phyloP scores from a whole-genome alignment of 1,140 invertebrate species.

The Cataglyphis hispanica region DNA sequence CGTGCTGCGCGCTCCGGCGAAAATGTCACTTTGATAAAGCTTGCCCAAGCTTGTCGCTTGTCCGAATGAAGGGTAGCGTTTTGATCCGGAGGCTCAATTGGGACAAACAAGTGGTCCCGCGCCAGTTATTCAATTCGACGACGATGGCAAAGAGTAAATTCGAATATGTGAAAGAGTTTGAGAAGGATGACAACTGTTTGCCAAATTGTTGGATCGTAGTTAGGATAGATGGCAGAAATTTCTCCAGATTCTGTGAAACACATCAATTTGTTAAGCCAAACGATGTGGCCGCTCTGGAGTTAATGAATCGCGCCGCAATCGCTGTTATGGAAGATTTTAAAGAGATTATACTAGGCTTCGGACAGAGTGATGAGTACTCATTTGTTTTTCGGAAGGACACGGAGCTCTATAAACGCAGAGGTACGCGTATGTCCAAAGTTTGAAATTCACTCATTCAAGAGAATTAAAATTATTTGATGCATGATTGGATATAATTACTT shows the following conservation, averaged over 20 bases:
- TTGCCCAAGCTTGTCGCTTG: no score
- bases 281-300: constrained; percentile 92
- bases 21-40: constrained; percentile 36
- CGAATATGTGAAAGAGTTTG: constrained; percentile 95
- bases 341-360: constrained; percentile 95
- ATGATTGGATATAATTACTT: neutral
- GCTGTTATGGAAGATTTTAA: constrained; percentile 95
- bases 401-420: constrained; percentile 92
- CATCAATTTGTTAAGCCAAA: constrained; percentile 98
- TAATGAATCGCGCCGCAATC: constrained; percentile 96
- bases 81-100: constrained; percentile 53
- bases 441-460: neutral
- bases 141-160: constrained; percentile 93
- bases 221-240: constrained; percentile 96
- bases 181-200: constrained; percentile 92
- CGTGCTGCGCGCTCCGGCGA: neutral
- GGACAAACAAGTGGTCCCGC: constrained; percentile 68
- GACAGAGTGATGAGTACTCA: constrained; percentile 99
- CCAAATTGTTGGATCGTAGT: constrained; percentile 97
- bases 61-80: constrained; percentile 61
- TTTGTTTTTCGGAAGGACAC: constrained; percentile 95
- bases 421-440: constrained; percentile 64
- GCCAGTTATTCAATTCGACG: constrained; percentile 65
- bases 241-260: constrained; percentile 95
- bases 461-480: neutral